Conservation (phyloP, 2,797 vertebrate species). For the Brachyrhaphis roseni region DNA sequence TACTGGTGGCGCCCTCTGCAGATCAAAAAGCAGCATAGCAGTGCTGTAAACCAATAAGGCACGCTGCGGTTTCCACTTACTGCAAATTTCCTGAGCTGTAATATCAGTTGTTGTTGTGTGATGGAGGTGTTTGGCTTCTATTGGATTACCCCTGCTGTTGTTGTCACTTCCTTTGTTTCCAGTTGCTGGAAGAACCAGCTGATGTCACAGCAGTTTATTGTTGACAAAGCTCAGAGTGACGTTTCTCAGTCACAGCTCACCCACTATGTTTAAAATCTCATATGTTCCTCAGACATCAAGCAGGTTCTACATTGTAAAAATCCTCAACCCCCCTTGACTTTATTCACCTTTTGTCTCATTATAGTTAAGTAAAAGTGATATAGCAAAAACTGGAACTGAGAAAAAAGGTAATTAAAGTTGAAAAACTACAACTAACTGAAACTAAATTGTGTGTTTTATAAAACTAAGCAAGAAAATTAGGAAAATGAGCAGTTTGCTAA, state of each 20-base stretch:
- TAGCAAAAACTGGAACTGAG: too few relatives aligned
- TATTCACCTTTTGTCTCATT: neutral
- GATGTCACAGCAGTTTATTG: conserved; percentile 45
- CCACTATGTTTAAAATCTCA: conserved; percentile 31
- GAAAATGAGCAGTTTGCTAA: too few relatives aligned
- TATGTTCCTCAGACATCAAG: conserved; percentile 25
- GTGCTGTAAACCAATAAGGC: neutral
- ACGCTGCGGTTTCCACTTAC: conserved; percentile 16
- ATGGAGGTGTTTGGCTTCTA: neutral
- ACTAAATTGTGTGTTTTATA: too few relatives aligned
- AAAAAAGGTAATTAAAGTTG: too few relatives aligned
- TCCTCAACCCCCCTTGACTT: neutral
- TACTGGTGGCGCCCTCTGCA: conserved; percentile 65
- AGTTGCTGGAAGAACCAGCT: conserved; percentile 32
- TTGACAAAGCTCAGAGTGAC: conserved; percentile 38
- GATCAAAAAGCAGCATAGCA: conserved; percentile 41
- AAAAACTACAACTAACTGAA: too few relatives aligned
- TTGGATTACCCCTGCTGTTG: conserved; percentile 23
- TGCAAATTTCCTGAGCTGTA: conserved; percentile 25
- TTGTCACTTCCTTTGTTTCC: conserved; percentile 38
- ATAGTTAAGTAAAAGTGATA: too few relatives aligned
- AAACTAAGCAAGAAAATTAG: too few relatives aligned
- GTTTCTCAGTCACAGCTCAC: conserved; percentile 46
- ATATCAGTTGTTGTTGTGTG: conserved; percentile 13
- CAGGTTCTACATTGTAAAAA: neutral